Conservation (phyloP, 2,888 invertebrate species). For the Endotricha flammealis region DNA sequence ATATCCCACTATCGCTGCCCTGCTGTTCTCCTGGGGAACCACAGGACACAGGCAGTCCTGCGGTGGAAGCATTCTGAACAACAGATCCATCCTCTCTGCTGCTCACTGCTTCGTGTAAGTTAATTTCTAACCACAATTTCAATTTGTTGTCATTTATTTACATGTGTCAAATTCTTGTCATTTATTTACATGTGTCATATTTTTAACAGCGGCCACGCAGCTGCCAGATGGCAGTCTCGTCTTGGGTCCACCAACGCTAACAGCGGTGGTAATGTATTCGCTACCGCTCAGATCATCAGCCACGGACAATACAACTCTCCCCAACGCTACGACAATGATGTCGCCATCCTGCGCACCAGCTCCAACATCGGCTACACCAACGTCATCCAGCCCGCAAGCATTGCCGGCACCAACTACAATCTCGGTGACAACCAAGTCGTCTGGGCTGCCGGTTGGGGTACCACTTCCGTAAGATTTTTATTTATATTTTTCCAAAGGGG, state of each 20-base stretch:
- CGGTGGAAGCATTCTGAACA: constrained; percentile 41
- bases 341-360: constrained; percentile 31
- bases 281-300: constrained; percentile 15
- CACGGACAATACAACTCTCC: constrained; percentile 26
- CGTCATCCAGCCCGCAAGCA: constrained; percentile 26
- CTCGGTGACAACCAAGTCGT: constrained; percentile 35
- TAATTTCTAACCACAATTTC: neutral
- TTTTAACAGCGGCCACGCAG: constrained; percentile 10
- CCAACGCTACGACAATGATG: constrained; percentile 31
- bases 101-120: constrained; percentile 44
- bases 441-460: constrained; percentile 46
- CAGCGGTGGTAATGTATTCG: constrained; percentile 31
- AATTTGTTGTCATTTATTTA: no score
- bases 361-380: constrained; percentile 18
- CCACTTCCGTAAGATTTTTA: constrained; percentile 26
- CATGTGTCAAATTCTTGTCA: no score
- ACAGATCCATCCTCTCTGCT: constrained; percentile 35
- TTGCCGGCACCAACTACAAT: constrained; percentile 35
- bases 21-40: constrained; percentile 24
- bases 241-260: constrained; percentile 31
- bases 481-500: no score
- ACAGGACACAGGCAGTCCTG: constrained; percentile 25
- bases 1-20: constrained; percentile 25
- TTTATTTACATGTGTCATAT: neutral
- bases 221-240: constrained; percentile 24